Conservation (phyloP, 2,888 invertebrate species). For the Leistus spinibarbis region DNA sequence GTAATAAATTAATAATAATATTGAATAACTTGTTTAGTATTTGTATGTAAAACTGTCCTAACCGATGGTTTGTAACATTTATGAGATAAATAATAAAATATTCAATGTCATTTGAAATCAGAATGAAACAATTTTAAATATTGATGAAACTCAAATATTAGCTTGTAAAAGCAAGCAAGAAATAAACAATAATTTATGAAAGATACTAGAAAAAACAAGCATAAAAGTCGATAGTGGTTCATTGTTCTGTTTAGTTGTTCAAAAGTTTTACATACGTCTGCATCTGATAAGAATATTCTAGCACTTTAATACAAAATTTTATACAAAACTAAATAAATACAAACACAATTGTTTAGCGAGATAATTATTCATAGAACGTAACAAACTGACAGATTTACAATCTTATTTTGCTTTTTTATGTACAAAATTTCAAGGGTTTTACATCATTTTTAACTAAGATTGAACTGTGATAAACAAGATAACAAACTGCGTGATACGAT, state of each 20-base stretch:
- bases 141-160: not conserved
- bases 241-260: not conserved
- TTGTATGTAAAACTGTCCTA: no score
- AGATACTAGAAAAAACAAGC: not conserved
- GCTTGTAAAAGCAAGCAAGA: not conserved
- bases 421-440: not conserved
- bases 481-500: not conserved
- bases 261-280: not conserved
- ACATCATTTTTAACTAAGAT: not conserved
- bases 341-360: not conserved
- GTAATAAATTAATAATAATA: no score
- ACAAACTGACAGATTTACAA: not conserved
- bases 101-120: not conserved
- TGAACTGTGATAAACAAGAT: not conserved
- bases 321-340: not conserved
- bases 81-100: not conserved
- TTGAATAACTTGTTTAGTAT: no score
- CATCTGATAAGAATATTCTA: not conserved
- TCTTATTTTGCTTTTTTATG: not conserved
- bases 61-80: not conserved
- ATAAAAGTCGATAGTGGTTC: not conserved
- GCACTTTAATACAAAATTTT: not conserved
- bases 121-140: not conserved
- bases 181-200: not conserved
- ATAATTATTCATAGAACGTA: not conserved